phyloP scores from a whole-genome alignment of 2,888 invertebrate genomes.

The Toxonevra muliebris region DNA sequence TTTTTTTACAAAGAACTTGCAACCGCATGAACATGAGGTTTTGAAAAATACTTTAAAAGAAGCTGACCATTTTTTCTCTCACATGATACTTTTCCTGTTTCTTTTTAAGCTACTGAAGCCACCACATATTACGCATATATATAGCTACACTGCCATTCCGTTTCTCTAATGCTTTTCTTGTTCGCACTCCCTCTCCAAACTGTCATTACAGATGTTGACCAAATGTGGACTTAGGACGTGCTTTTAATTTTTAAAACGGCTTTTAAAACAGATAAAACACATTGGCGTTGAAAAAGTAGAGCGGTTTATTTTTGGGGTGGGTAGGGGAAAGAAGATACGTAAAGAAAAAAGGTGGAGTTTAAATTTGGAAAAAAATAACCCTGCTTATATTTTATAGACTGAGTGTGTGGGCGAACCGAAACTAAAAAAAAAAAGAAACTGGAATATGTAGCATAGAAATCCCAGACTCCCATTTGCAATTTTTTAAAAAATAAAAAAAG shows the following conservation, averaged over 20 bases:
- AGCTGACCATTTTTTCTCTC: too few species aligned
- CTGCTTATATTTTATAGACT: slow-evolving; percentile 30
- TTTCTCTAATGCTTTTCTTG: too few species aligned
- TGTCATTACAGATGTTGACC: slow-evolving; percentile 22
- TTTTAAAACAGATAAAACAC: slow-evolving; percentile 60
- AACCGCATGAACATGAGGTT: too few species aligned
- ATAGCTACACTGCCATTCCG: too few species aligned
- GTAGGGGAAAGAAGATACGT: not conserved
- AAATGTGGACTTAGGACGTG: slow-evolving; percentile 57
- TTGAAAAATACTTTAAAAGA: too few species aligned
- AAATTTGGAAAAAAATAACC: not conserved
- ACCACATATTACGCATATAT: too few species aligned
- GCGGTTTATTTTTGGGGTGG: not conserved
- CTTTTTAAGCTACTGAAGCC: too few species aligned
- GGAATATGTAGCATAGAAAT: slow-evolving; percentile 28
- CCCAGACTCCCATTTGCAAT: slow-evolving; percentile 44
- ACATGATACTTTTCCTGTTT: too few species aligned
- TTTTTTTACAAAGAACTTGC: too few species aligned
- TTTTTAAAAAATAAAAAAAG: slow-evolving; percentile 20
- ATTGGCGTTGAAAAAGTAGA: slow-evolving; percentile 36
- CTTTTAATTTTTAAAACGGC: slow-evolving; percentile 60
- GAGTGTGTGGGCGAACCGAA: not conserved
- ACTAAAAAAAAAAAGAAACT: not conserved
- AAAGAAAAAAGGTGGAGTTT: too few species aligned
- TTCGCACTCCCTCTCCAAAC: too few species aligned